Evolutionary conservation across 1,140 invertebrate genomes (phyloP), one percentile per base, ranked within the genome.

Genomic region (Coelopa frigida): DNA sequence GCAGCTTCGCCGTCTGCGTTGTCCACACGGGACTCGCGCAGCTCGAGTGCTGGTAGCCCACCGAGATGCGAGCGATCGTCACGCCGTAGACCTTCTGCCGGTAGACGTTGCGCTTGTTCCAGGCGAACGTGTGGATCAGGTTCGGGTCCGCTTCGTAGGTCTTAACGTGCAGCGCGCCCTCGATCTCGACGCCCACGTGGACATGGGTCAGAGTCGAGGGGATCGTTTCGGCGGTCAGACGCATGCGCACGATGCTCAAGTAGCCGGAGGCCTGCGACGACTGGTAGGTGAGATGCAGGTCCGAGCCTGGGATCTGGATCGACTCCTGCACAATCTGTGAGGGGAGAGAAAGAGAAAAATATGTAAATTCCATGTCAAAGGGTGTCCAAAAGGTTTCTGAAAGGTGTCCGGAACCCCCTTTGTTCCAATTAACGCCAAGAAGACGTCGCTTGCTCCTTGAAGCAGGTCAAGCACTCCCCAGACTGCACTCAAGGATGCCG

Each of bases 51-150:
- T 98, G 86, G 66, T 98, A 99, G 21, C 95, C 95, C 40, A 98
- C 88, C 3, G 84, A 88, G 15, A 89, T 84, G 56, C 84, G 82
- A 0, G 89, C 89, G 66, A 85, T 84, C 1, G 87, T 87, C 44
- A 90, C 80, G 0, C 89, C 90, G 59, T 93, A 93, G 0, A 93
- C 83, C 73, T 96, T 95, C 72, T 98, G 94, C 60, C 93, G 89
- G 70, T 97, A 98, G 18, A 95, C 92, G 70, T 98, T 98, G 43
- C 89, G 74, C 65, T 96, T 94, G 68, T 95, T 93, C 95, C 95
- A 98, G 1, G 92, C 87, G 66, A 94, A 98, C 0, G 89, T 91
- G 70, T 96, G 93, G 32, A 86, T 91, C 22, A 99, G 74, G 63
- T 94, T 88, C 0, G 92, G 87, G 70, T 97, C 93, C 0, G 94